Base-by-base conservation (phyloP, 2,797 vertebrate species). In the Chelonia mydas region DNA sequence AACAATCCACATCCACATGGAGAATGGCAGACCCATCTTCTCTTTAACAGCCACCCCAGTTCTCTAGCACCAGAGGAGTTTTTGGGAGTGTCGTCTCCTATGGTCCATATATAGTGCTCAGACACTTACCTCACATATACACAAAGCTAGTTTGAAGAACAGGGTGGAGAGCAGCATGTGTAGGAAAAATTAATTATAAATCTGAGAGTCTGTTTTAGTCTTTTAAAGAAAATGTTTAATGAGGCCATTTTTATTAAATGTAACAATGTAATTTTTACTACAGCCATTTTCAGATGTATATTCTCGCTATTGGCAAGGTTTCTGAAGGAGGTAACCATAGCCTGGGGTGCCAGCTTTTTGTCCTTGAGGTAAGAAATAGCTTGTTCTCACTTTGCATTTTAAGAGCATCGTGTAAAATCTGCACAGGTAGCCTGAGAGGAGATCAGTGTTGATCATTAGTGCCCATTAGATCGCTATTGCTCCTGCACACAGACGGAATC, bases 171-270 rank as follows among this genome's bases (percentile, higher is more conserved):
- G 74, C 83, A 89, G 86, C 37, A 51, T 85, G 86, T 0, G 0
- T 13, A 93, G 82, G 86, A 96, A 96, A 97, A 96, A 96, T 84
- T 80, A 93, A 92, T 96, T 94, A 93, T 45, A 92, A 92, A 79
- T 50, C 51, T 31, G 84, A 41, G 17, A 45, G 37, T 88, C 88
- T 95, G 78, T 61, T 95, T 96, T 81, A 81, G 65, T 95, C 93
- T 95, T 95, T 96, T 86, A 92, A 41, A 89, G 55, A 93, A 96
- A 93, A 94, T 49, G 47, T 89, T 94, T 95, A 95, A 95, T 91
- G 88, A 89, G 86, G 81, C 17, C 23, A 89, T 92, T 94, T 94
- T 94, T 6, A 86, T 57, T 84, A 94, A 96, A 96, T 92, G 83
- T 61, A 97, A 87, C 49, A 87, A 96, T 5, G 11, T 81, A 81